These are phyloP conservation scores for Cryptotis parvus DNA, from an alignment of 2,113 vertebrate genomes.

Conservation along the genomic window DNA sequence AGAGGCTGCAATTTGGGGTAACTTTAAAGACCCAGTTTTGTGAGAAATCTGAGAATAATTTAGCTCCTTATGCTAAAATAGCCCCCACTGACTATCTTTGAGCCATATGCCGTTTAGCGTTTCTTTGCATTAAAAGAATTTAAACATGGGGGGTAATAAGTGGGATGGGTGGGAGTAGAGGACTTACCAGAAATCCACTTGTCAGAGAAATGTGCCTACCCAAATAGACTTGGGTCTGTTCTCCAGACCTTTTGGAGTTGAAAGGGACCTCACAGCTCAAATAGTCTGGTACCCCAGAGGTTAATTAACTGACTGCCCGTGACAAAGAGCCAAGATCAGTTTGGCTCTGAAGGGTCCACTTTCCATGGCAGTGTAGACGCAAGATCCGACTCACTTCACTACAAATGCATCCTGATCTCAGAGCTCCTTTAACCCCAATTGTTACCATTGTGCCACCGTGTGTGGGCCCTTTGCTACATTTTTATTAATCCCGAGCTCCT, in stretches of 20 bases:
- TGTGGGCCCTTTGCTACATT: slow-evolving; percentile 74
- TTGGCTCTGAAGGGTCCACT: slow-evolving; percentile 53
- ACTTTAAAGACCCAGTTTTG: slow-evolving; percentile 44
- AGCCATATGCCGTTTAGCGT: slow-evolving; percentile 13
- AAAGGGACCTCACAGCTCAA: slow-evolving; percentile 15
- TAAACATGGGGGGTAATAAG: not conserved
- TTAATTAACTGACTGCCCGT: slow-evolving; percentile 61
- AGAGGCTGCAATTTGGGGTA: slow-evolving; percentile 34
- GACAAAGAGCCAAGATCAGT: slow-evolving; percentile 56
- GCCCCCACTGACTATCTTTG: not conserved
- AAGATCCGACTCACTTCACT: slow-evolving; percentile 67
- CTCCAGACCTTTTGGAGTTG: slow-evolving; percentile 39
- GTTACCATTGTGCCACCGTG: slow-evolving; percentile 60
- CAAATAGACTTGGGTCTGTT: slow-evolving; percentile 2
- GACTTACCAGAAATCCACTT: not conserved
- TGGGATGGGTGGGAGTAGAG: not conserved
- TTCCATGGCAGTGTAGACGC: slow-evolving; percentile 69
- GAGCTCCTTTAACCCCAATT: slow-evolving; percentile 67
- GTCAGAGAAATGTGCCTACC: not conserved
- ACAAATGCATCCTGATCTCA: slow-evolving; percentile 64
- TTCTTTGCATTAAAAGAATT: slow-evolving; percentile 41
- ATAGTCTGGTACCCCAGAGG: slow-evolving; percentile 47
- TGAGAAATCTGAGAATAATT: slow-evolving; percentile 57
- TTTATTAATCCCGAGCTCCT: slow-evolving; percentile 80
- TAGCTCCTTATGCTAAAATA: slow-evolving; percentile 31